Conservation (phyloP, 2,113 vertebrate species). For the Saguinus imperator region DNA sequence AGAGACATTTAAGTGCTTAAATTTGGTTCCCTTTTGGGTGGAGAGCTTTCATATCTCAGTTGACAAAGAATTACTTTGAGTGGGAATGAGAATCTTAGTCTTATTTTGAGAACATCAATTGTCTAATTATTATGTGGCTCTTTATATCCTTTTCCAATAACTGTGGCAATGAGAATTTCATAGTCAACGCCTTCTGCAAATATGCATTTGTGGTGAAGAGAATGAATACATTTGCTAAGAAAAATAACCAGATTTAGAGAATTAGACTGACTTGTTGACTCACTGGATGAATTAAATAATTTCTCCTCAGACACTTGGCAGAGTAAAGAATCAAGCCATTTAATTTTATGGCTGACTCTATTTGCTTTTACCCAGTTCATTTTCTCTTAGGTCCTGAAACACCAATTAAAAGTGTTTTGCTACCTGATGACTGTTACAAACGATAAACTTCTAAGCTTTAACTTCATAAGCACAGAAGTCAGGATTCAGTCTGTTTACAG, state of each 20-base stretch:
- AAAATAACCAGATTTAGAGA: constrained; percentile 72
- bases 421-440: constrained; percentile 45
- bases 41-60: constrained; percentile 39
- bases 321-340: constrained; percentile 63
- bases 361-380: constrained; percentile 56
- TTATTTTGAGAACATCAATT: constrained; percentile 59
- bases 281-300: constrained; percentile 61
- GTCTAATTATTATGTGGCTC: constrained; percentile 56
- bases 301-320: constrained; percentile 49
- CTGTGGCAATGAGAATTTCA: constrained; percentile 65
- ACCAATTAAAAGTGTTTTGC: constrained; percentile 35
- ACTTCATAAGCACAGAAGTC: constrained; percentile 53
- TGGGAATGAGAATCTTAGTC: constrained; percentile 45
- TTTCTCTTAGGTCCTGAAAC: constrained; percentile 36
- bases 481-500: constrained; percentile 37
- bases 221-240: constrained; percentile 62
- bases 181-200: constrained; percentile 58
- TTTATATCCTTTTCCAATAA: constrained; percentile 63
- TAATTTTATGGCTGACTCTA: constrained; percentile 37
- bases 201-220: constrained; percentile 54
- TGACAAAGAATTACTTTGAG: constrained; percentile 57
- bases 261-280: constrained; percentile 67
- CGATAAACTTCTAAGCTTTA: constrained; percentile 53
- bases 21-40: constrained; percentile 27
- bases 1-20: constrained; percentile 35